Percentiles rank a stretch among this genome's conserved stretches.
Evolutionary conservation across 1,140 invertebrate genomes (phyloP).

Genomic region (Scylla paramamosain): DNA sequence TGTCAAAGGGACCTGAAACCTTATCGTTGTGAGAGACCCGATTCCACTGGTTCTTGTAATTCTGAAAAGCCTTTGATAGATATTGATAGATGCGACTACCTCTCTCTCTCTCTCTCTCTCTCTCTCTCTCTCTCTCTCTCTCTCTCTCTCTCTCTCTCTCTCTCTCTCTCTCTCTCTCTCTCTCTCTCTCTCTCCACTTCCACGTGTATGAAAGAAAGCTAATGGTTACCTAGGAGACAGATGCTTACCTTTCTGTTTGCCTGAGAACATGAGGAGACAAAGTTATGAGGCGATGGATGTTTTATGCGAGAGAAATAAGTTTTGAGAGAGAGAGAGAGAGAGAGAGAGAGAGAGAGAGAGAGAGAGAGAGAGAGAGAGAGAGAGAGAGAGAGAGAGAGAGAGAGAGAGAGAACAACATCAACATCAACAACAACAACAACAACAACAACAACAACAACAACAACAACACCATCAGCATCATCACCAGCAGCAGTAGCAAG

Average conservation of each 20-base stretch:
- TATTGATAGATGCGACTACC: not conserved
- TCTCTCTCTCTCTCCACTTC: not conserved
- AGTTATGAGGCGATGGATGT: too few species aligned
- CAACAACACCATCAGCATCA: too few species aligned
- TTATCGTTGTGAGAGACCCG: not conserved
- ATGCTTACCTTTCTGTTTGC: not conserved
- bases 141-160: conserved; percentile 7
- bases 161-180: not conserved
- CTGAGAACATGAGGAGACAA: too few species aligned
- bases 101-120: not conserved
- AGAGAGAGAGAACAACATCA: not conserved
- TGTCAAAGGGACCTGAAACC: not conserved
- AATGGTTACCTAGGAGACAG: not conserved
- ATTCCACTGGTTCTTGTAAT: not conserved
- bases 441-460: not conserved
- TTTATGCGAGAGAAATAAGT: too few species aligned
- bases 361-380: too few species aligned
- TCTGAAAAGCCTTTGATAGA: not conserved
- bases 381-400: too few species aligned
- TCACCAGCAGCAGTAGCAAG: not conserved
- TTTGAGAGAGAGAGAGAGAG: too few species aligned
- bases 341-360: too few species aligned
- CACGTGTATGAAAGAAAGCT: not conserved
- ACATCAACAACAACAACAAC: not conserved
- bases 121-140: not conserved